These are phyloP conservation scores for Cydia fagiglandana DNA, from an alignment of 1,140 invertebrate genomes.

Conservation along the genomic window DNA sequence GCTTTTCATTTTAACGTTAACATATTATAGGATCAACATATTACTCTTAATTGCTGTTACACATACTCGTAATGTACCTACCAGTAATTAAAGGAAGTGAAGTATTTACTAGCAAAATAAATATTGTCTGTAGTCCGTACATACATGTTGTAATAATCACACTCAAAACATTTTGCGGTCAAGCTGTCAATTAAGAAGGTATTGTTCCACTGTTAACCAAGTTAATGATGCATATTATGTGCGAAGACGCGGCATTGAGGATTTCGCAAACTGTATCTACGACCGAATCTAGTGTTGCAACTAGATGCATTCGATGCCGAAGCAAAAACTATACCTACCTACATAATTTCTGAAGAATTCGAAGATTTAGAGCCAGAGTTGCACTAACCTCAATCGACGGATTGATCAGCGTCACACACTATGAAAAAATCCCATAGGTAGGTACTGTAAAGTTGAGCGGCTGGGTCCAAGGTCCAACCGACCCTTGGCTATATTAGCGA, in stretches of 20 bases:
- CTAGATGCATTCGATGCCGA: neutral
- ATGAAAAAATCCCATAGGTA: too few species aligned
- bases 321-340: neutral
- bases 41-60: too few species aligned
- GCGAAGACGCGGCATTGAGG: constrained; percentile 23
- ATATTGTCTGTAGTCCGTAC: neutral
- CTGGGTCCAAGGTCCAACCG: too few species aligned
- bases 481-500: too few species aligned
- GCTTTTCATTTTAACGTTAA: too few species aligned
- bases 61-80: too few species aligned
- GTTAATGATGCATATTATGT: constrained; percentile 30
- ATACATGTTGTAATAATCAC: neutral
- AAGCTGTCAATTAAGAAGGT: constrained; percentile 10
- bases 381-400: too few species aligned
- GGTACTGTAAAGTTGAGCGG: too few species aligned
- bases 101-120: neutral
- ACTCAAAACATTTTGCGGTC: neutral
- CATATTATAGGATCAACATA: too few species aligned
- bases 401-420: too few species aligned
- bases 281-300: neutral
- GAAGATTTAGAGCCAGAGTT: too few species aligned
- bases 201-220: constrained; percentile 25
- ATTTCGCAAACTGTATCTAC: constrained; percentile 19
- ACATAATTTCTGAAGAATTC: neutral
- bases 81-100: too few species aligned